Conservation (phyloP, 2,113 vertebrate species). For the Podarcis raffonei region DNA sequence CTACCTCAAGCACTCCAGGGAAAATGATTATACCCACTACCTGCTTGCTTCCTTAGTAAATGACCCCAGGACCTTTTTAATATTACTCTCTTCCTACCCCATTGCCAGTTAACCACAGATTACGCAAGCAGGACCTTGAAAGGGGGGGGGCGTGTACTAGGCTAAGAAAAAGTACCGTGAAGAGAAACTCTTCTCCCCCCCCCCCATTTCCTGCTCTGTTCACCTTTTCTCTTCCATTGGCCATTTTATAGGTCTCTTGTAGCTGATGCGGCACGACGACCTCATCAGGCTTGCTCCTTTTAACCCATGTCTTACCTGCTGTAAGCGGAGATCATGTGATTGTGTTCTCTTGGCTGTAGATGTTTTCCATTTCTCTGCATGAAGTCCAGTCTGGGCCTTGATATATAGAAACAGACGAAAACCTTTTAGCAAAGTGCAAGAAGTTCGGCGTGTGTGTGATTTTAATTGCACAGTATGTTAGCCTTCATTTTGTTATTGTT, state of each 20-base stretch:
- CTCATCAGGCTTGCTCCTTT: slow-evolving; percentile 9
- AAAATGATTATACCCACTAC: background rate
- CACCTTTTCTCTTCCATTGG: no score
- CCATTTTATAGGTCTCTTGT: background rate
- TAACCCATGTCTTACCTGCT: slow-evolving; percentile 5
- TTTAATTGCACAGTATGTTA: background rate
- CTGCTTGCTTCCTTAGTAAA: background rate
- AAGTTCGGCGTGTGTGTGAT: background rate
- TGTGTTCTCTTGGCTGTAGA: slow-evolving; percentile 26
- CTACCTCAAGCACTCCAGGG: slow-evolving; percentile 29
- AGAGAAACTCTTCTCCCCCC: background rate
- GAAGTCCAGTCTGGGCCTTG: slow-evolving; percentile 23
- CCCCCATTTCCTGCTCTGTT: background rate
- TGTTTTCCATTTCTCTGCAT: slow-evolving; percentile 25
- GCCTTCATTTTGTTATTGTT: slow-evolving; percentile 30
- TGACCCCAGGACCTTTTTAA: background rate
- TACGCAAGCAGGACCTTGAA: background rate
- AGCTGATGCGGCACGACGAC: slow-evolving; percentile 1
- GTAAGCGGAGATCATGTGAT: slow-evolving; percentile 2
- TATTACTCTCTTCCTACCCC: no score
- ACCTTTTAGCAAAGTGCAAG: slow-evolving; percentile 6
- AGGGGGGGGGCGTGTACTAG: background rate
- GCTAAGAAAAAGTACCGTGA: background rate
- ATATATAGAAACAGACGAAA: slow-evolving; percentile 6
- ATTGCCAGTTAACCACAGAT: background rate